Evolutionary conservation across 2,797 vertebrate genomes (phyloP).

Genomic region (Geotrypetes seraphini): DNA sequence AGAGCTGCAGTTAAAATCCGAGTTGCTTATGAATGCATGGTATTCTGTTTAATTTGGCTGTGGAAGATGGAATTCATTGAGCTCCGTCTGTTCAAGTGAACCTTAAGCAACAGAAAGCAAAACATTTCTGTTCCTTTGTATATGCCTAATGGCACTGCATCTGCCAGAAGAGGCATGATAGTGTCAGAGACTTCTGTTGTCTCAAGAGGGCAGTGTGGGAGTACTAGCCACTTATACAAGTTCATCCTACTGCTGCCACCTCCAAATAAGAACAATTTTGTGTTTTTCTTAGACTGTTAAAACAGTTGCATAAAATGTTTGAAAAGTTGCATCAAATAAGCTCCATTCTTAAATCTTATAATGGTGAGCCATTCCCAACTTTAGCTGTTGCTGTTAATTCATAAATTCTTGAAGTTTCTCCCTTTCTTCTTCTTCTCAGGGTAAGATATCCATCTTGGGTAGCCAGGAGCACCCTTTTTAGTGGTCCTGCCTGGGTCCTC

Average conservation of each 20-base stretch:
- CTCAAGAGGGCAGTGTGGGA: slow-evolving; percentile 21
- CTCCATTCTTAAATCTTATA: slow-evolving; percentile 19
- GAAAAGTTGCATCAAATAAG: slow-evolving; percentile 27
- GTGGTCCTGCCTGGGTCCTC: too few relatives aligned
- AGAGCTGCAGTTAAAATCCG: slow-evolving; percentile 41
- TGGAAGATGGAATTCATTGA: slow-evolving; percentile 35
- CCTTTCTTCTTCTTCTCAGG: too few relatives aligned
- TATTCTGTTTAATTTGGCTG: slow-evolving; percentile 44
- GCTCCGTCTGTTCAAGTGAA: slow-evolving; percentile 51
- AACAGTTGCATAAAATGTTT: slow-evolving; percentile 22
- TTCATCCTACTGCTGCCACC: neutral
- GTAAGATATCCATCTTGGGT: too few relatives aligned
- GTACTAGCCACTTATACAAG: slow-evolving; percentile 17
- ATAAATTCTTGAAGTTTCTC: slow-evolving; percentile 16
- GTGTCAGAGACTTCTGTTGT: slow-evolving; percentile 21
- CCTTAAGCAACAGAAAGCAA: slow-evolving; percentile 47
- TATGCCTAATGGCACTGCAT: slow-evolving; percentile 21
- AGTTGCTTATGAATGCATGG: slow-evolving; percentile 35
- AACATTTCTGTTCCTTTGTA: slow-evolving; percentile 38
- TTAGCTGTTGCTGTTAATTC: slow-evolving; percentile 25
- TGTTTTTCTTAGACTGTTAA: too few relatives aligned
- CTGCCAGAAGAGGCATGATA: slow-evolving; percentile 28
- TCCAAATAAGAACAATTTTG: too few relatives aligned
- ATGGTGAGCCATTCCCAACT: neutral
- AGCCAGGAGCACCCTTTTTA: too few relatives aligned